Evolutionary conservation across 2,113 vertebrate genomes (phyloP).

Genomic region (Notechis scutatus): DNA sequence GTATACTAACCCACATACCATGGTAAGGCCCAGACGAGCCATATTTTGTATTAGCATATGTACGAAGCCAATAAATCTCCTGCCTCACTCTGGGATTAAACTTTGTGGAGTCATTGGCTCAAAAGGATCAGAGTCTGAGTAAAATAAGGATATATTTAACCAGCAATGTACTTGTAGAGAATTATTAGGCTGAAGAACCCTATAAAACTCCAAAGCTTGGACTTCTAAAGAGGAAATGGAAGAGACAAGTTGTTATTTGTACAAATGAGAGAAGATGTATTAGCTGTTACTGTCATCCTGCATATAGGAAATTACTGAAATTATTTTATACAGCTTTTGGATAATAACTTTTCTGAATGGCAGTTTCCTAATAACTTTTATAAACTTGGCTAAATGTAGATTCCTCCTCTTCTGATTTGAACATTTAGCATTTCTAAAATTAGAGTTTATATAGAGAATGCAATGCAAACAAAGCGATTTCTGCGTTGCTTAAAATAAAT

Average conservation of each 20-base stretch:
- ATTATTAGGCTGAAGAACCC: slow-evolving; percentile 33
- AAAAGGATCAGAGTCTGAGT: not conserved
- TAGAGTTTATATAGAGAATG: slow-evolving; percentile 26
- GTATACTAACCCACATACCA: not conserved
- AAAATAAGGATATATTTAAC: slow-evolving; percentile 14
- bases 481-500: slow-evolving; percentile 33
- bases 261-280: slow-evolving; percentile 36
- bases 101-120: not conserved
- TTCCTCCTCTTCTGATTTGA: slow-evolving; percentile 39
- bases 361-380: slow-evolving; percentile 42
- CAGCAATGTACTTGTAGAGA: slow-evolving; percentile 18
- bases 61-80: not conserved
- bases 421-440: slow-evolving; percentile 22
- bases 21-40: not conserved
- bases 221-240: slow-evolving; percentile 46
- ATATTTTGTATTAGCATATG: not conserved
- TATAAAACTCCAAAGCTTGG: slow-evolving; percentile 30
- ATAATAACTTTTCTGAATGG: slow-evolving; percentile 41
- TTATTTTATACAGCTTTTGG: slow-evolving; percentile 44
- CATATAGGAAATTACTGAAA: slow-evolving; percentile 54
- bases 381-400: slow-evolving; percentile 26
- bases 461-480: slow-evolving; percentile 35
- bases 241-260: slow-evolving; percentile 44
- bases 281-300: slow-evolving; percentile 35
- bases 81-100: not conserved